These are phyloP conservation scores for Onychostruthus taczanowskii DNA, from an alignment of 2,113 vertebrate species.

Conservation along the genomic window DNA sequence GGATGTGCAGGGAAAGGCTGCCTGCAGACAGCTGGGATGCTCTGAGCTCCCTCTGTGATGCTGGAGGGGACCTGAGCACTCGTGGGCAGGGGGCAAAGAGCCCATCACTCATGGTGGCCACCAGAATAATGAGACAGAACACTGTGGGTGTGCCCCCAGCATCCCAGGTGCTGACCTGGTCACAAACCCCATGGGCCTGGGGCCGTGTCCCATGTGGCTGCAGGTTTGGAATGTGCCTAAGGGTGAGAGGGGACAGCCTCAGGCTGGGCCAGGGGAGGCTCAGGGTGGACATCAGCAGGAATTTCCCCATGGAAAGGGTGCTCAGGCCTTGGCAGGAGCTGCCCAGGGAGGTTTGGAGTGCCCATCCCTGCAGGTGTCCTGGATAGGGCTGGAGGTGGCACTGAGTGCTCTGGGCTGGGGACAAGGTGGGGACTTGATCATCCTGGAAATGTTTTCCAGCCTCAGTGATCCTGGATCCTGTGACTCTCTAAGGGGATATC, in stretches of 20 bases:
- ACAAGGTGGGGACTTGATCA: neutral
- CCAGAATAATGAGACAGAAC: neutral
- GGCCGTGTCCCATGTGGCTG: neutral
- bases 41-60: neutral
- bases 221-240: neutral
- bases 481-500: neutral
- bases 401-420: neutral
- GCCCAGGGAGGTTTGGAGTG: neutral
- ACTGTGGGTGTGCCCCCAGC: neutral
- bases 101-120: neutral
- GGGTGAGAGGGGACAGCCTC: rapidly evolving
- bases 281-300: neutral
- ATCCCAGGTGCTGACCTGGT: neutral
- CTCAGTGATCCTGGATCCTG: neutral
- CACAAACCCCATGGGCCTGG: neutral
- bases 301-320: neutral
- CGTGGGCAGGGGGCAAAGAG: neutral
- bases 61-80: neutral
- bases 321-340: rapidly evolving
- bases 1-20: neutral
- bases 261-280: neutral
- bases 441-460: neutral
- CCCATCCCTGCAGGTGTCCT: neutral
- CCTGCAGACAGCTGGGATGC: neutral
- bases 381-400: neutral